A percentile compares a stretch with the other conserved stretches of the same genome.
phyloP scores from a whole-genome alignment of 1,140 invertebrate genomes.

The Drosophila miranda region DNA sequence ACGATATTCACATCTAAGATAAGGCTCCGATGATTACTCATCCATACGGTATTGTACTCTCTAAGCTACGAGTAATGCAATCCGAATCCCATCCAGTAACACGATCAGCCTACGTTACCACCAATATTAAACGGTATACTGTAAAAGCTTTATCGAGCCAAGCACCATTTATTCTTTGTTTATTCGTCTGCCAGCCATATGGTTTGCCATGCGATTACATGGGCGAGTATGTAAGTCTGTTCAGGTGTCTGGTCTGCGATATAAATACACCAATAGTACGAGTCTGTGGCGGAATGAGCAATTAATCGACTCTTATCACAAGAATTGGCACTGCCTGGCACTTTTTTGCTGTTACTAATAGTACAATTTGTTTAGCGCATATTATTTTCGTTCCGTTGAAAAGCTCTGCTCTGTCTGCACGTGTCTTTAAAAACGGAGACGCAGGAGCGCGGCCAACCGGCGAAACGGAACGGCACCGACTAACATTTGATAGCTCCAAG shows the following conservation, averaged over 20 bases:
- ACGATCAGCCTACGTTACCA: background rate
- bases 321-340: constrained; percentile 32
- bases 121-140: constrained; percentile 5
- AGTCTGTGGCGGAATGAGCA: constrained; percentile 15
- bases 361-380: constrained; percentile 26
- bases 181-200: constrained; percentile 22
- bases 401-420: constrained; percentile 24
- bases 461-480: constrained; percentile 16
- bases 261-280: constrained; percentile 23
- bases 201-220: background rate
- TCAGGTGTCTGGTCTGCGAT: constrained; percentile 37
- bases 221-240: background rate
- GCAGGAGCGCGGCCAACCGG: constrained; percentile 22
- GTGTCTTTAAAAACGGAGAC: constrained; percentile 5
- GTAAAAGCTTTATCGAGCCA: background rate
- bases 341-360: constrained; percentile 22
- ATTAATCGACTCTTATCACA: constrained; percentile 44
- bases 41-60: background rate
- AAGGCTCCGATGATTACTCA: constrained; percentile 5
- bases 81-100: background rate
- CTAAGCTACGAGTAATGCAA: background rate
- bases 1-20: constrained; percentile 17
- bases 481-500: constrained; percentile 33
- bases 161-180: constrained; percentile 16
- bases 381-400: background rate